Base-by-base conservation (phyloP, 2,888 invertebrate species). In the Nomada flava region DNA sequence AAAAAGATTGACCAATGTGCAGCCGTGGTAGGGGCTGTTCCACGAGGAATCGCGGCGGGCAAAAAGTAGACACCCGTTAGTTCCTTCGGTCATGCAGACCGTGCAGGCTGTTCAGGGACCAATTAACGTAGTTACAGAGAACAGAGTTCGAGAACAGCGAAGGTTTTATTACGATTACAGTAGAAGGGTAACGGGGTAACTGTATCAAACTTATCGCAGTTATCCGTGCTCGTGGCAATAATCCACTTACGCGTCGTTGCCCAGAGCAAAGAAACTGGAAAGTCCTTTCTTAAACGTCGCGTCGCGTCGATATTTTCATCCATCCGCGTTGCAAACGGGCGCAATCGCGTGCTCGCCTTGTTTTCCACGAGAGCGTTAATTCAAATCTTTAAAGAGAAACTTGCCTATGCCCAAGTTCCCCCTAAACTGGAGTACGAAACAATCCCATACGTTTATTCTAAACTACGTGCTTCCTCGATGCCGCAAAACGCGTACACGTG, bases 161-260 rank as follows among this genome's bases (percentile, higher is more conserved):
- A 78, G 80, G 85, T 88, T 88, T 88, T 85, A 86, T 88, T 85
- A 86, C 83, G 88, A 88, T 87, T 88, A 88, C 81, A 77, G 83
- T 75, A 70, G 76, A 79, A 83, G 84, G 85, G 88, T 88, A 88
- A 88, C 85, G 79, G 86, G 88, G 83, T 86, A 84, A 84, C 86
- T 76, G 88, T 85, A 88, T 85, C 85, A 84, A 87, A 73, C 76
- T 87, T 85, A 81, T 79, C 86, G 67, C 76, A 78, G 76, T 71
- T 81, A 83, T 74, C 74, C 74, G 47, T 42, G 73, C 68, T 80
- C 75, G 62, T 71, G 68, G 62, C 76, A 80, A 78, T 73, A 82
- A 72, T 80, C 64, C 59, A 70, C 67, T 85, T 82, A 72, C 47
- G 50, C 50, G 60, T 47, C 67, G 59, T 18, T 64, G 50, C 26